Evolutionary conservation across 2,113 vertebrate genomes (phyloP), one percentile per base, ranked within the genome.

Genomic region (Procavia capensis): DNA sequence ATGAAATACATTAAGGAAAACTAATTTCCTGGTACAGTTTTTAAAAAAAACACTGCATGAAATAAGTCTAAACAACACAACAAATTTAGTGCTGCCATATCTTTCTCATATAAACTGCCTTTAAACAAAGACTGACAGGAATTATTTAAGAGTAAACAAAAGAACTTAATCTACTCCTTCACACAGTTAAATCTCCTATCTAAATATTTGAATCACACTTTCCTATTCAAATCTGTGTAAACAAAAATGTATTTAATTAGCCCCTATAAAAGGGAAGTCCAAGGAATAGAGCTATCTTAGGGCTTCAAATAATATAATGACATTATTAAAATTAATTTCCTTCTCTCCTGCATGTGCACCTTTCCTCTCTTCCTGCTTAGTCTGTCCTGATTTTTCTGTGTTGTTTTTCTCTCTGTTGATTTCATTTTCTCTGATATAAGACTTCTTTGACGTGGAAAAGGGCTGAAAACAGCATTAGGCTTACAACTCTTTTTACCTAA

Each of bases 211-310:
- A 81, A 6, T 81, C 5, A 74, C 13, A 59, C 7, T 2, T 2
- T 59, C 19, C 61, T 61, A 82, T 79, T 85, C 47, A 93, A 88
- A 64, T 85, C 43, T 91, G 2, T 72, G 89, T 76, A 94, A 93
- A 63, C 13, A 90, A 78, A 92, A 81, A 68, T 16, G 6, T 10
- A 90, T 76, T 57, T 85, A 39, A 86, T 84, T 88, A 75, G 11
- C 19, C 22, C 36, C 29, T 78, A 27, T 90, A 72, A 70, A 68
- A 68, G 11, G 36, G 13, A 82, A 80, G 31, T n/a, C 19, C 5
- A 80, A 19, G 64, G 3, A 2, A 50, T 27, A 3, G 5, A 87
- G 8, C 13, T 93, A 70, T 85, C 22, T 93, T 74, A 70, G 34
- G 16, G 16, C 41, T 68, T 75, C 41, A 43, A 17, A 45, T 76